Percentiles rank a stretch among this genome's conserved stretches.
Conservation (phyloP, 92 coral and sea anemone genomes). For the Zoanthus sociatus region DNA sequence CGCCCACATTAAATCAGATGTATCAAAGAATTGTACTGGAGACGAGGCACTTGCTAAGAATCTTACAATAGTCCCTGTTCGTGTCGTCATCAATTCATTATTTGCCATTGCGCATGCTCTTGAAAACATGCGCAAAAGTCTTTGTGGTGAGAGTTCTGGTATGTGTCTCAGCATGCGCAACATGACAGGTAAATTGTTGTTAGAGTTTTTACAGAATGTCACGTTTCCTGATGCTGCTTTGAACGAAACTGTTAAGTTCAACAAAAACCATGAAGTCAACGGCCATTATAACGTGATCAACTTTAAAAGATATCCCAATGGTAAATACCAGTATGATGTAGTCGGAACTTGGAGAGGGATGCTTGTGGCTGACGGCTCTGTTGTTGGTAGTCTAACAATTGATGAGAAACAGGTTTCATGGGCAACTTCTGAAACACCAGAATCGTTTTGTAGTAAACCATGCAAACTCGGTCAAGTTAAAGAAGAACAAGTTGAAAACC, state of each 20-base stretch:
- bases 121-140: conserved; percentile 67
- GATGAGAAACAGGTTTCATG: conserved; percentile 59
- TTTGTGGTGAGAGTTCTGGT: conserved; percentile 71
- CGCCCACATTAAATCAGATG: neutral
- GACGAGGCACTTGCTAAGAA: conserved; percentile 47
- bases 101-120: conserved; percentile 96
- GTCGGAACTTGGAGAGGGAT: conserved; percentile 81
- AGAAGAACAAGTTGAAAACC: conserved; percentile 34
- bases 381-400: conserved; percentile 58
- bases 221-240: conserved; percentile 82
- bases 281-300: conserved; percentile 78
- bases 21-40: conserved; percentile 36
- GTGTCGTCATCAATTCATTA: conserved; percentile 95
- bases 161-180: conserved; percentile 72
- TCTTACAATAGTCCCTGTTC: conserved; percentile 87
- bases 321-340: conserved; percentile 53
- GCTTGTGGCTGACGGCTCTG: conserved; percentile 52
- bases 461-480: conserved; percentile 66
- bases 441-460: conserved; percentile 76
- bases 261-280: conserved; percentile 82
- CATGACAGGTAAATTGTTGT: conserved; percentile 49
- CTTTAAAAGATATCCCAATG: conserved; percentile 57
- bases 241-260: conserved; percentile 70
- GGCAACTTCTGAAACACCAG: conserved; percentile 58
- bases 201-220: conserved; percentile 75